Base-by-base conservation (phyloP, 2,888 invertebrate species). In the Pseudococcus viburni region DNA sequence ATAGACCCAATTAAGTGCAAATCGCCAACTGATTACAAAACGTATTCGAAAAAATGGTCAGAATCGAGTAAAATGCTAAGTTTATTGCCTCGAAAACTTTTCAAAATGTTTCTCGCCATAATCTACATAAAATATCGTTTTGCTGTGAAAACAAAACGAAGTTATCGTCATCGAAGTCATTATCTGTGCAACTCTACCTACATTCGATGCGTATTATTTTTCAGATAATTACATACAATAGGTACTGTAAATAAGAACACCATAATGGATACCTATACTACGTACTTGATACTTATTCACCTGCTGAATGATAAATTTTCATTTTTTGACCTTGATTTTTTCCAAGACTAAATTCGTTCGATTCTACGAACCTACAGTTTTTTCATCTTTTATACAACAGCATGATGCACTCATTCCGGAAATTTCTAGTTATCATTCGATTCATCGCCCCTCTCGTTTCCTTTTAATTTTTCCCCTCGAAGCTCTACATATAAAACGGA, bases 401-500 rank as follows among this genome's bases (percentile, higher is more conserved):
- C 55, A 51, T n/a, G 12, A 12, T 17, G 12, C n/a, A n/a, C n/a
- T n/a, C n/a, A n/a, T 2, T 55, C 55, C 55, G n/a, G 55, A 55
- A 55, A 55, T 55, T 55, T 55, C 55, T n/a, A n/a, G 55, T 55
- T 55, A 55, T 55, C 17, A 55, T 55, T 55, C n/a, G n/a, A 55
- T n/a, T 5, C 17, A 4, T n/a, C 7, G 55, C 55, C 4, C 55
- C 8, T n/a, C n/a, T 51, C 51, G 1, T 2, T 4, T 51, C 12
- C 12, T 51, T 51, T 51, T 51, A 5, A 51, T 5, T 51, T 55
- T 55, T 55, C 55, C 55, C 55, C n/a, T 55, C 55, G 55, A 55
- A 4, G 12, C 4, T 33, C 26, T 1, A n/a, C n/a, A 33, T 33
- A 33, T 33, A 33, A 33, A 33, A n/a, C n/a, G n/a, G n/a, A n/a